phyloP scores from a whole-genome alignment of 1,140 invertebrate genomes.

The Drosophila tristis region DNA sequence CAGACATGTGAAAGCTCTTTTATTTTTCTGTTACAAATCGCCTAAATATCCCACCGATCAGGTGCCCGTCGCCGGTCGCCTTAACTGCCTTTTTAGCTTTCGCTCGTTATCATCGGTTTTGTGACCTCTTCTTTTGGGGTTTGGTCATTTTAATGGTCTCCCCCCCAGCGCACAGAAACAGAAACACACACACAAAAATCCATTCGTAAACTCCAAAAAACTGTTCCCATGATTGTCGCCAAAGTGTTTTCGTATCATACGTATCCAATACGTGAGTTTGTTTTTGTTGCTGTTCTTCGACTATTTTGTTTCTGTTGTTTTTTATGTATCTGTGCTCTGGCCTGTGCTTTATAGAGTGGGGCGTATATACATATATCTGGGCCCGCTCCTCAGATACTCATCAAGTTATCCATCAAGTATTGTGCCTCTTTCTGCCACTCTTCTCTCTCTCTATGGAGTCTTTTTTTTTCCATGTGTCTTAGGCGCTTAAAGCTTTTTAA shows the following conservation, averaged over 20 bases:
- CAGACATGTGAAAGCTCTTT: slow-evolving; percentile 71
- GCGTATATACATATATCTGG: no score
- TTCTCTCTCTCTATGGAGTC: slow-evolving; percentile 17
- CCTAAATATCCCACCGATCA: slow-evolving; percentile 49
- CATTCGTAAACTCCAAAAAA: slow-evolving; percentile 6
- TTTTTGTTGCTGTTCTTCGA: slow-evolving; percentile 51
- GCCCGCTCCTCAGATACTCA: slow-evolving; percentile 68
- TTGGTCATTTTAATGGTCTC: slow-evolving; percentile 68
- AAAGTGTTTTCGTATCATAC: slow-evolving; percentile 82
- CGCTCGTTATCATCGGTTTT: slow-evolving; percentile 76
- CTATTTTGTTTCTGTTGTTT: slow-evolving; percentile 53
- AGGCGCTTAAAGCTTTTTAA: slow-evolving; percentile 83
- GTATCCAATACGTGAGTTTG: slow-evolving; percentile 63
- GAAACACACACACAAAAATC: slow-evolving; percentile 35
- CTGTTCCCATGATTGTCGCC: slow-evolving; percentile 80
- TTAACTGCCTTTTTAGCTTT: slow-evolving; percentile 71
- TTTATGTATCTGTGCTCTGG: slow-evolving; percentile 58
- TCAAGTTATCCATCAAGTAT: slow-evolving; percentile 83
- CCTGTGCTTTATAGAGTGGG: no score
- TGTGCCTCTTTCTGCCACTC: slow-evolving; percentile 20
- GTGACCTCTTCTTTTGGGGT: slow-evolving; percentile 72
- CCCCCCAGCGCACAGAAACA: slow-evolving; percentile 20
- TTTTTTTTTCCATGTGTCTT: slow-evolving; percentile 58
- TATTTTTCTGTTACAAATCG: slow-evolving; percentile 72
- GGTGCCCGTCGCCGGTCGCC: slow-evolving; percentile 41